Base-by-base conservation (phyloP, 2,113 vertebrate genomes). In the Eleginops maclovinus region DNA sequence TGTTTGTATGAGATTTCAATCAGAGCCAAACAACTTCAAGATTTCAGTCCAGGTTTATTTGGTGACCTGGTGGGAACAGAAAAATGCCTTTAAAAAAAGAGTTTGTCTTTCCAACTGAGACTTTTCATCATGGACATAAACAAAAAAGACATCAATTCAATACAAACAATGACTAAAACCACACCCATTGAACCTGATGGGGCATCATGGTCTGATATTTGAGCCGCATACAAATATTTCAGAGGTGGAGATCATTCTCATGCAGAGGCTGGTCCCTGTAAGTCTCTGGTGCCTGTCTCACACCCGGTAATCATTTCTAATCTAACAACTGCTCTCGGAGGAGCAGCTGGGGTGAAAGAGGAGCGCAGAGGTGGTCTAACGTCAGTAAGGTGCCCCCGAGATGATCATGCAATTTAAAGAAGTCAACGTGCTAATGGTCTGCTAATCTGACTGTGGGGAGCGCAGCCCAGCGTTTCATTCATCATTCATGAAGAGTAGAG, bases 381-480 rank as follows among this genome's bases (percentile, higher is more conserved):
- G 44, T 61, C 74, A 58, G 17, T 2, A 3, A 60, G 55, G 65
- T 43, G 73, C 43, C 67, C 56, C 59, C 17, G 19, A 79, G 53
- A 81, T 12, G 7, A 68, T 68, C 1, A 1, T 46, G 70, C 75
- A 75, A 77, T 91, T 80, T 81, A 53, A 84, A 84, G 50, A 43
- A 76, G 75, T 78, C 41, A 64, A 55, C 11, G 36, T 82, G 74
- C 79, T 91, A 91, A 88, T 85, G 82, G 72, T 47, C 65, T 44
- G 22, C 75, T 78, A 82, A 88, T 88, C 68, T 2, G 0, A 19
- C 81, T 70, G 79, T 41, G 55, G 73, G 58, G 82, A 75, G 68
- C 61, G 15, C 14, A 44, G 9, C 24, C 4, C 60, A 46, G 66
- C 0, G 10, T 76, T 87, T 83, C 67, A 84, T 80, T 75, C 53